Conservation (phyloP, 2,888 invertebrate species). For the Dryomyza anilis region DNA sequence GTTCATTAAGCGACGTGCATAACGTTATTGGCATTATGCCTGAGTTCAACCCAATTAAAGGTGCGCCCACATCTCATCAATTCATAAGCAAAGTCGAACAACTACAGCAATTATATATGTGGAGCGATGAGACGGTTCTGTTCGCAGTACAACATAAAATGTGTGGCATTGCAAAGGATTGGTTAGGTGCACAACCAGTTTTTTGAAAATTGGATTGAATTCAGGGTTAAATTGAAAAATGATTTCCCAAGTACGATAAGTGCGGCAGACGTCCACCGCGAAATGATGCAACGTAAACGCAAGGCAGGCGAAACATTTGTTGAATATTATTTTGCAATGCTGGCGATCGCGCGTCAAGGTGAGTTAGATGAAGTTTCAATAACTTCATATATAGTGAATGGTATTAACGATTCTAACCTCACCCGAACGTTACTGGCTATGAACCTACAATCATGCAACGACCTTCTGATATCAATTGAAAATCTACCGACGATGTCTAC, state of each 20-base stretch:
- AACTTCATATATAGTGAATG: slow-evolving; percentile 33
- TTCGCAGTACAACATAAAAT: slow-evolving; percentile 15
- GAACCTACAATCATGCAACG: slow-evolving; percentile 26
- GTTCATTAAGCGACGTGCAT: neutral
- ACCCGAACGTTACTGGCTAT: slow-evolving; percentile 8
- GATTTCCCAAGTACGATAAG: no score
- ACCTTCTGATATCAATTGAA: slow-evolving; percentile 22
- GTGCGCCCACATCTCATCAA: no score
- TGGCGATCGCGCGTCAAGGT: no score
- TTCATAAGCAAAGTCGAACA: no score
- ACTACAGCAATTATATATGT: no score
- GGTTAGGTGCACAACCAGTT: slow-evolving; percentile 31
- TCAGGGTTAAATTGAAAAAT: no score
- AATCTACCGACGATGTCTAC: no score
- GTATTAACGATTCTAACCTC: slow-evolving; percentile 30
- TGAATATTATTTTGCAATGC: slow-evolving; percentile 27
- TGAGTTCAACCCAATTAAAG: neutral
- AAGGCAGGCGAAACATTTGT: slow-evolving; percentile 17
- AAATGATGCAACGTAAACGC: no score
- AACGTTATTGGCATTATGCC: neutral
- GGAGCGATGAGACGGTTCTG: no score
- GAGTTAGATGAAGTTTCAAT: no score
- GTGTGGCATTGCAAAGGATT: slow-evolving; percentile 27
- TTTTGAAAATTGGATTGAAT: no score
- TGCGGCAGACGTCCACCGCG: no score